A percentile compares a stretch with the other conserved stretches of the same genome.
These are phyloP conservation scores for Takifugu flavidus DNA, from an alignment of 2,113 vertebrate species.

Conservation along the genomic window DNA sequence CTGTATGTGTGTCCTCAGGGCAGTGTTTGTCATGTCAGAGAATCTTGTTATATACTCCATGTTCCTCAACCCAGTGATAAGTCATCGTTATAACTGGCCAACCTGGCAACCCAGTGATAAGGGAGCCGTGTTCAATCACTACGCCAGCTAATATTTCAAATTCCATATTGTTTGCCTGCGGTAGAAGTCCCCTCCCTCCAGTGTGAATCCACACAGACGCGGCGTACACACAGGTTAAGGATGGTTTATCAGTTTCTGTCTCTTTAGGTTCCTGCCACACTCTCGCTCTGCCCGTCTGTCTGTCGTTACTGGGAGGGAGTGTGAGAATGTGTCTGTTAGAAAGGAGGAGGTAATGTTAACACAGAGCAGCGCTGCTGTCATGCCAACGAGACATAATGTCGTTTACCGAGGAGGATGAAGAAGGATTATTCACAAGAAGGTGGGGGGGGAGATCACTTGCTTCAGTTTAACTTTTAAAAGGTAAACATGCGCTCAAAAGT, in stretches of 20 bases:
- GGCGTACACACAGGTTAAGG: conserved; percentile 19
- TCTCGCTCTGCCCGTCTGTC: conserved; percentile 1
- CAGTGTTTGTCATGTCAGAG: conserved; percentile 75
- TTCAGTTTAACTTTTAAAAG: conserved; percentile 31
- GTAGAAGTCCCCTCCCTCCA: conserved; percentile 57
- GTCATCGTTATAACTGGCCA: conserved; percentile 78
- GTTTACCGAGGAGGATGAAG: conserved; percentile 38
- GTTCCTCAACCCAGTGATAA: conserved; percentile 74
- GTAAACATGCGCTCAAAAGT: conserved; percentile 16
- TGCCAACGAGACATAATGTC: conserved; percentile 41
- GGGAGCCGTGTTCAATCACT: conserved; percentile 79
- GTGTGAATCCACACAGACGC: conserved; percentile 27
- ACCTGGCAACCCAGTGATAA: conserved; percentile 81
- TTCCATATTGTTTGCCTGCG: conserved; percentile 76
- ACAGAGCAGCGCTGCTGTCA: conserved; percentile 47
- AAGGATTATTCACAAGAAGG: conserved; percentile 30
- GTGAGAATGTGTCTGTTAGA: conserved; percentile 42
- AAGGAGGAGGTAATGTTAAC: conserved; percentile 50
- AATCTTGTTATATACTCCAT: conserved; percentile 79
- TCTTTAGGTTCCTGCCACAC: conserved; percentile 23
- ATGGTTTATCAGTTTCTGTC: conserved; percentile 27
- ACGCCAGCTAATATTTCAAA: conserved; percentile 78
- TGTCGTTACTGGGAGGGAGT: conserved; percentile 38
- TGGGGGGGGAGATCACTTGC: conserved; percentile 2
- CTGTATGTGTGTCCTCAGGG: conserved; percentile 62